Conservation (phyloP, 2,797 vertebrate species). For the Tachyglossus aculeatus region DNA sequence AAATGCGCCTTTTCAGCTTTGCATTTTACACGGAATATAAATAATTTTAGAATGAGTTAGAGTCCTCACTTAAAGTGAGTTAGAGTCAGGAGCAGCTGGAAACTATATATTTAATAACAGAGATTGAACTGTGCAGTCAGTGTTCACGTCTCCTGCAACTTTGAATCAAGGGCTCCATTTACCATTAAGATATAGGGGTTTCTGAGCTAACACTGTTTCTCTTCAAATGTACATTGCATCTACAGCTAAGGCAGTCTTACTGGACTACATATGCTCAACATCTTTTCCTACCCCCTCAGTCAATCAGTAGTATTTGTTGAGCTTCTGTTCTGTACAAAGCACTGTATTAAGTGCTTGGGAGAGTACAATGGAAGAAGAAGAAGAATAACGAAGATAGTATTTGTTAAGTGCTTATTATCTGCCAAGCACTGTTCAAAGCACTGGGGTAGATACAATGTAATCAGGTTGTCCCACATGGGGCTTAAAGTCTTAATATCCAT, state of each 20-base stretch:
- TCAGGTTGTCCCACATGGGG: no score
- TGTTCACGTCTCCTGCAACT: slow-evolving; percentile 1
- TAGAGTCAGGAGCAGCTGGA: background rate
- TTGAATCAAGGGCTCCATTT: slow-evolving; percentile 4
- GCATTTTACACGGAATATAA: slow-evolving; percentile 26
- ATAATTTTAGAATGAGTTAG: slow-evolving; percentile 19
- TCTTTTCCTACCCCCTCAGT: background rate
- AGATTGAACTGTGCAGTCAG: slow-evolving; percentile 13
- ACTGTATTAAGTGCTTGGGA: no score
- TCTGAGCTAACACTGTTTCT: slow-evolving; percentile 6
- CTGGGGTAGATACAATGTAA: no score
- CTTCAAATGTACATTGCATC: background rate
- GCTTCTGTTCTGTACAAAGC: no score
- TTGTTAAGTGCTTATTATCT: no score
- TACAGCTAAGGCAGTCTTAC: background rate
- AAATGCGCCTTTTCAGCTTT: slow-evolving; percentile 7
- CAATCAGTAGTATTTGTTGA: no score
- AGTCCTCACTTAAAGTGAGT: background rate
- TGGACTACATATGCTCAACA: background rate
- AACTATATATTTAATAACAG: slow-evolving; percentile 9
- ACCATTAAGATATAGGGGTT: slow-evolving; percentile 1
- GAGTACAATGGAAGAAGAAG: no score
- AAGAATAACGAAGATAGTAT: no score
- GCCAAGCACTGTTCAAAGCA: no score
- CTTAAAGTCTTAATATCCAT: no score